Evolutionary conservation across 2,888 invertebrate species (phyloP).

Genomic region (Lacanobia oleracea): DNA sequence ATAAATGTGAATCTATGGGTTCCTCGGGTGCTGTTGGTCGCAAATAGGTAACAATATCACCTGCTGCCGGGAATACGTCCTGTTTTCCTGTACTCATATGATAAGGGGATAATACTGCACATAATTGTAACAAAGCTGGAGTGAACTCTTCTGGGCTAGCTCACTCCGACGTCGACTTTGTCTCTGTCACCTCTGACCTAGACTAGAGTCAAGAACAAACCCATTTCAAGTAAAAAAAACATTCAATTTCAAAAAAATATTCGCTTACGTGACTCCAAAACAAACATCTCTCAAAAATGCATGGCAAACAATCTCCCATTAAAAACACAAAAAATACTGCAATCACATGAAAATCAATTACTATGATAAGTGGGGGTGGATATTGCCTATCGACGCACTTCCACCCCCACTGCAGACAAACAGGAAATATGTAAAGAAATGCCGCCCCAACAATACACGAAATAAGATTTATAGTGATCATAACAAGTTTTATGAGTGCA

Average conservation of each 20-base stretch:
- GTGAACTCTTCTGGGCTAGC: too few relatives aligned
- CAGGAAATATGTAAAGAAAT: constrained; percentile 54
- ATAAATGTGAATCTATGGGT: too few relatives aligned
- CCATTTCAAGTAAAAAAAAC: too few relatives aligned
- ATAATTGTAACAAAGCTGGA: too few relatives aligned
- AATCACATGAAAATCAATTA: constrained; percentile 55
- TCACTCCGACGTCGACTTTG: too few relatives aligned
- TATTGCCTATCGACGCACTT: constrained; percentile 30
- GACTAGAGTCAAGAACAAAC: too few relatives aligned
- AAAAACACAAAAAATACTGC: constrained; percentile 33
- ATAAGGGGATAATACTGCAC: too few relatives aligned
- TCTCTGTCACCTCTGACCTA: too few relatives aligned
- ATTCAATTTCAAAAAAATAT: neutral
- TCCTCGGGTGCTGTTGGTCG: too few relatives aligned
- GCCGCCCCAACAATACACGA: constrained; percentile 16
- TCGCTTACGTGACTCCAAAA: neutral
- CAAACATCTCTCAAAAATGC: constrained; percentile 13
- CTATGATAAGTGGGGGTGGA: constrained; percentile 45
- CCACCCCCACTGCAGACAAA: constrained; percentile 33
- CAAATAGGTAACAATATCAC: too few relatives aligned
- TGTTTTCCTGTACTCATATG: too few relatives aligned
- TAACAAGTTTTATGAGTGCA: constrained; percentile 42
- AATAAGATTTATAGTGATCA: constrained; percentile 48
- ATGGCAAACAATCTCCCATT: constrained; percentile 24
- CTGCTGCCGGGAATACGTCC: too few relatives aligned